Percentiles rank a stretch among this genome's conserved stretches.
phyloP scores from a whole-genome alignment of 2,888 invertebrate genomes.

The Agrochola macilenta region DNA sequence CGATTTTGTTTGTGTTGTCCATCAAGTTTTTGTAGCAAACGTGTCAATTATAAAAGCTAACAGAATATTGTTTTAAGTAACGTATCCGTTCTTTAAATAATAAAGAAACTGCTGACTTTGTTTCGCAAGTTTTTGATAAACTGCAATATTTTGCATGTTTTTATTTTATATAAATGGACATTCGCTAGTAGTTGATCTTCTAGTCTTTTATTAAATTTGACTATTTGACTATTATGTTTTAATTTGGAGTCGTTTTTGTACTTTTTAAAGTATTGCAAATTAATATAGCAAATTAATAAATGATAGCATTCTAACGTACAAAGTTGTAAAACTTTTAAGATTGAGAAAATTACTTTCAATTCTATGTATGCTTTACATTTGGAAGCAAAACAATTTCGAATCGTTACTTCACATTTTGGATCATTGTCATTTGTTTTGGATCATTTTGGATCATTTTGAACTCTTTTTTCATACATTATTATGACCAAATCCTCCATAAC shows the following conservation, averaged over 20 bases:
- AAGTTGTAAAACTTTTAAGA: slow-evolving; percentile 46
- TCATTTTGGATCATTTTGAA: no score
- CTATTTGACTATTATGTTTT: slow-evolving; percentile 47
- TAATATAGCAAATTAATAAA: slow-evolving; percentile 55
- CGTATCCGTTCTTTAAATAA: slow-evolving; percentile 18
- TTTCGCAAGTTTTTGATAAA: slow-evolving; percentile 34
- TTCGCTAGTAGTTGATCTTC: slow-evolving; percentile 62
- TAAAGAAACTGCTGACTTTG: slow-evolving; percentile 13
- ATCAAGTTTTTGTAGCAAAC: slow-evolving; percentile 58
- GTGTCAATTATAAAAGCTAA: slow-evolving; percentile 71
- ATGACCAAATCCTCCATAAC: slow-evolving; percentile 83
- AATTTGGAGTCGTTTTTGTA: slow-evolving; percentile 41
- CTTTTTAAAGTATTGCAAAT: slow-evolving; percentile 54
- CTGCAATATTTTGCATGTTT: slow-evolving; percentile 53
- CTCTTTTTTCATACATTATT: slow-evolving; percentile 59
- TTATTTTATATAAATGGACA: slow-evolving; percentile 36
- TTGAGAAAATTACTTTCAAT: slow-evolving; percentile 28
- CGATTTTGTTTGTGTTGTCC: slow-evolving; percentile 72
- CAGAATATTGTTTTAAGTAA: slow-evolving; percentile 36
- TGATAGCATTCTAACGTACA: slow-evolving; percentile 50
- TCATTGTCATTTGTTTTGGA: no score
- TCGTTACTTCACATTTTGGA: slow-evolving; percentile 54
- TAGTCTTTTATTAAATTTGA: slow-evolving; percentile 65
- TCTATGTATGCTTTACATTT: slow-evolving; percentile 57
- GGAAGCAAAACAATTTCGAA: slow-evolving; percentile 60